Conservation (phyloP, 2,113 vertebrate genomes). For the Telmatochromis sp. region DNA sequence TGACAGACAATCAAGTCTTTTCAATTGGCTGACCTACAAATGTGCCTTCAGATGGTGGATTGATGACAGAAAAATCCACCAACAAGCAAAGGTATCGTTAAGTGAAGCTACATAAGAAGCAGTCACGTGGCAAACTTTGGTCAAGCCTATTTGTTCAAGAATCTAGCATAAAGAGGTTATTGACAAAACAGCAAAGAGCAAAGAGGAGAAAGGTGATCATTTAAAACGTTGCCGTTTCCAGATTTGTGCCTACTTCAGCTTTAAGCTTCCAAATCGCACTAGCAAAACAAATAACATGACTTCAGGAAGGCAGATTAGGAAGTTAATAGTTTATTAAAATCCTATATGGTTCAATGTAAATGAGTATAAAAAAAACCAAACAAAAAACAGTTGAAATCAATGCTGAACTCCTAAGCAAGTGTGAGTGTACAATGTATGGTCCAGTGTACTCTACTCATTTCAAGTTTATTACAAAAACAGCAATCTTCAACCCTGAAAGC, state of each 20-base stretch:
- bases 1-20: background rate
- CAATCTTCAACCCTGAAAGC: slow-evolving; percentile 53
- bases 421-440: slow-evolving; percentile 55
- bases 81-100: background rate
- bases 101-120: background rate
- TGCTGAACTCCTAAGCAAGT: slow-evolving; percentile 52
- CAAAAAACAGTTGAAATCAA: slow-evolving; percentile 39
- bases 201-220: background rate
- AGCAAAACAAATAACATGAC: slow-evolving; percentile 26
- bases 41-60: background rate
- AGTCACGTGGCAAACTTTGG: background rate
- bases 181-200: background rate
- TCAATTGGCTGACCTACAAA: background rate
- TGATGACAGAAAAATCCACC: background rate
- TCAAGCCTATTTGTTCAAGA: background rate
- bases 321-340: slow-evolving; percentile 60
- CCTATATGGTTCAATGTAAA: slow-evolving; percentile 50
- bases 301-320: slow-evolving; percentile 52
- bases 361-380: background rate
- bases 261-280: background rate
- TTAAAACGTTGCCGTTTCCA: background rate
- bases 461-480: slow-evolving; percentile 67
- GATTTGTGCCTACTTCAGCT: background rate
- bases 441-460: slow-evolving; percentile 71
- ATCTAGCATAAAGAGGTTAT: background rate